Base-by-base conservation (phyloP, 2,888 invertebrate genomes). In the Drosophila meridiana region DNA sequence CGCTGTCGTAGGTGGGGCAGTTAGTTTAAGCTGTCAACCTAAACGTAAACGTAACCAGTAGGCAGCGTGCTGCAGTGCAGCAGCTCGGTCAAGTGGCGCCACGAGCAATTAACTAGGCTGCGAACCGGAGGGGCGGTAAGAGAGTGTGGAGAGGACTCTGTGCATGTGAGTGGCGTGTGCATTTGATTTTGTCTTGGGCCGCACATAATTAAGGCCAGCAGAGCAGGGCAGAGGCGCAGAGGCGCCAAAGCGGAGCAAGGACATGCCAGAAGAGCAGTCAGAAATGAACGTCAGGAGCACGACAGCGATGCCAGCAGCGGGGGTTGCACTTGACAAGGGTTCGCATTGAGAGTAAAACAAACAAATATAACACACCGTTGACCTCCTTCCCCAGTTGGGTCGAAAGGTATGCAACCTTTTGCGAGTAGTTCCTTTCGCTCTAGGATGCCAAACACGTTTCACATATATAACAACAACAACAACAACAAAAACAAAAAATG, bases 11-110 rank as follows among this genome's bases (percentile, higher is more conserved):
- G 76, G 61, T 76, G 63, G 57, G 67, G 52, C 58, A 64, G 67
- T 58, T 52, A 34, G 50, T 76, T 67, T 59, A 68, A 71, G 80
- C 72, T 80, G 81, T 69, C 81, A 72, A 47, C 45, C 69, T 47
- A 76, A 80, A 68, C 67, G 76, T 60, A 71, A 76, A 65, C 67
- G 76, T 65, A 76, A 78, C 61, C 69, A 77, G 60, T 56, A 63
- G 69, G 42, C 55, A 55, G 64, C 47, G 56, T 47, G 69, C 34
- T 57, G 53, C 69, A 60, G n/a, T 67, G 63, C 69, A 61, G 26
- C 72, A 84, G 90, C 73, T 84, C 88, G 90, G 90, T 87, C 88
- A 86, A 86, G 85, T 86, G 88, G 77, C 81, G 78, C 90, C 88
- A 89, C 73, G 80, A 89, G 85, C 85, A 86, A 86, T 86, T 86